phyloP scores from a whole-genome alignment of 2,113 vertebrate genomes.

The Peromyscus leucopus region DNA sequence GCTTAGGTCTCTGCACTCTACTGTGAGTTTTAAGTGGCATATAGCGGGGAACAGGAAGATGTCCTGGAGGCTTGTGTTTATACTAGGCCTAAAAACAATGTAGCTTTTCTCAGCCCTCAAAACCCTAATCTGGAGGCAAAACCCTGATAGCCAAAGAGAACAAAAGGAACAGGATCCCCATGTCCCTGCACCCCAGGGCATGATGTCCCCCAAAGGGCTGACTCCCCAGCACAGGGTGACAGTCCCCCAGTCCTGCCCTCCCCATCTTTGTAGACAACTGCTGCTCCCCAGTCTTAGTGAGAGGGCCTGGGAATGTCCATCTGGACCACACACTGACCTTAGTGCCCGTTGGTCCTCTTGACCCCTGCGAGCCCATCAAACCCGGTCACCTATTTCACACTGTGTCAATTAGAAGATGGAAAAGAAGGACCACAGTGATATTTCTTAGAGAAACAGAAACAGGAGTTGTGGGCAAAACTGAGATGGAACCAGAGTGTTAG shows the following conservation, averaged over 20 bases:
- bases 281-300: constrained; percentile 67
- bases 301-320: constrained; percentile 27
- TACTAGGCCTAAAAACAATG: background rate
- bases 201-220: background rate
- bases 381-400: constrained; percentile 98
- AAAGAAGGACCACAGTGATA: constrained; percentile 11
- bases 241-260: background rate
- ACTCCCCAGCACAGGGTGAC: background rate
- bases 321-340: constrained; percentile 91
- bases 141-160: background rate
- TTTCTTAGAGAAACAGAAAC: constrained; percentile 6
- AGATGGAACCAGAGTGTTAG: background rate
- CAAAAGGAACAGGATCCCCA: background rate
- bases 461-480: background rate
- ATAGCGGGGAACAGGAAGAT: background rate
- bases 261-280: constrained; percentile 68
- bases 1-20: background rate
- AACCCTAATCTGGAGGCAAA: background rate
- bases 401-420: constrained; percentile 81
- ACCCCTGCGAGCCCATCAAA: constrained; percentile 95
- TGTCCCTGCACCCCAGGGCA: background rate
- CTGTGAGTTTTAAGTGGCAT: background rate
- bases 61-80: background rate
- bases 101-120: background rate
- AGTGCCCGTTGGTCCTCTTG: constrained; percentile 96